Conservation (phyloP, 2,797 vertebrate species). For the Gambelia wislizenii region DNA sequence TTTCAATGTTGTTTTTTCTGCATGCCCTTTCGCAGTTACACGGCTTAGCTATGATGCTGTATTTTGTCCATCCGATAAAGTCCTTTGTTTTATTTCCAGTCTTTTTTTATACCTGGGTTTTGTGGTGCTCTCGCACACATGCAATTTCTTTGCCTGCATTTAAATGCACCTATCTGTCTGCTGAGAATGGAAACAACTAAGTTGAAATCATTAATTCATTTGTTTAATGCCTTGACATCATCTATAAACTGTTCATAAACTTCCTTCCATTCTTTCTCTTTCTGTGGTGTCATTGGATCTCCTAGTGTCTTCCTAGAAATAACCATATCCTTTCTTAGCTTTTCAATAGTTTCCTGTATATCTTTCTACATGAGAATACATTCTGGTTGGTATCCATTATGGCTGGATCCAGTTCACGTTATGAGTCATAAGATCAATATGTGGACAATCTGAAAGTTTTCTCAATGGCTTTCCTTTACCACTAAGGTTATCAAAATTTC, state of each 20-base stretch:
- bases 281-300: slow-evolving; percentile 77
- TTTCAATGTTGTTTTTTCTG: too few relatives aligned
- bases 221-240: slow-evolving; percentile 89
- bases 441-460: slow-evolving; percentile 91
- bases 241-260: slow-evolving; percentile 81
- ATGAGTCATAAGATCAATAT: slow-evolving; percentile 95
- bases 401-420: slow-evolving; percentile 95
- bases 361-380: slow-evolving; percentile 93
- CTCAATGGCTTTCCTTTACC: slow-evolving; percentile 91
- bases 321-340: slow-evolving; percentile 81
- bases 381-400: slow-evolving; percentile 94
- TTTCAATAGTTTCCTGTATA: slow-evolving; percentile 85
- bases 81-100: slow-evolving; percentile 10
- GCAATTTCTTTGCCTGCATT: slow-evolving; percentile 84
- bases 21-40: too few relatives aligned
- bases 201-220: slow-evolving; percentile 91
- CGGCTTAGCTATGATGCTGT: too few relatives aligned
- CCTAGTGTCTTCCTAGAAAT: slow-evolving; percentile 80
- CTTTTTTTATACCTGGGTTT: slow-evolving; percentile 63
- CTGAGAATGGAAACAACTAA: slow-evolving; percentile 91
- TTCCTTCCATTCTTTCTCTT: slow-evolving; percentile 82
- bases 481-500: slow-evolving; percentile 92
- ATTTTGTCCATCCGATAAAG: too few relatives aligned
- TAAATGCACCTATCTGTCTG: slow-evolving; percentile 95
- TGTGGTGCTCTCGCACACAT: slow-evolving; percentile 78